Percentiles rank a stretch among this genome's conserved stretches.
Conservation (phyloP, 92 coral and sea anemone genomes). For the Ricordea florida region DNA sequence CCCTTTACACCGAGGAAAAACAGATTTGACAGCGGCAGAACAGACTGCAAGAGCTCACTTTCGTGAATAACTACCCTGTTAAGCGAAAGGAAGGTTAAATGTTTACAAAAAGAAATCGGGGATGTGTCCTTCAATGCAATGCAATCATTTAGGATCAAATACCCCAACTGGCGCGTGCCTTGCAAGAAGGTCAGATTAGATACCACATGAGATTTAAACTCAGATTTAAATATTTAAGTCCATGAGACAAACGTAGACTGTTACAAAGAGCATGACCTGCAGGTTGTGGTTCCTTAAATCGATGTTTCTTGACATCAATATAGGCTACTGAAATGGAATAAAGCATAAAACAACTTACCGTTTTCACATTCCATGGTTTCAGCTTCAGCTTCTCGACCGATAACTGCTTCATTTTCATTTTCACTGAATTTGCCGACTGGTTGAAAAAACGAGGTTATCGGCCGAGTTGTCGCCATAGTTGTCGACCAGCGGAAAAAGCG, state of each 20-base stretch:
- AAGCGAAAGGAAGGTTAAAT: conserved; percentile 39
- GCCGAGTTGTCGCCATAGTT: too few species aligned
- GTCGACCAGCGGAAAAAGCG: too few species aligned
- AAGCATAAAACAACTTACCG: too few species aligned
- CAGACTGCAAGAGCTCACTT: conserved; percentile 15
- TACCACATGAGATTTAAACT: conserved; percentile 32
- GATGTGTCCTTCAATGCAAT: conserved; percentile 42
- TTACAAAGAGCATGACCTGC: neutral
- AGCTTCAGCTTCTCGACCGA: too few species aligned
- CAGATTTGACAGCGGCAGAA: conserved; percentile 38
- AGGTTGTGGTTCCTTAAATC: neutral
- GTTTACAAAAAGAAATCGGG: conserved; percentile 34
- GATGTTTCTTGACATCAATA: too few species aligned
- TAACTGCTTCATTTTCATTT: too few species aligned
- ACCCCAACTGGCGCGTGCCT: conserved; percentile 30
- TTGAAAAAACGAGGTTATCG: too few species aligned
- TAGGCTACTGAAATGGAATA: too few species aligned
- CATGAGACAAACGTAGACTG: conserved; percentile 25
- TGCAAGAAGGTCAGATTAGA: conserved; percentile 22
- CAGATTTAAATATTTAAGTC: conserved; percentile 28
- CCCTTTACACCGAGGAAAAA: conserved; percentile 33
- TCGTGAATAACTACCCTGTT: conserved; percentile 34
- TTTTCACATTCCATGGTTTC: too few species aligned
- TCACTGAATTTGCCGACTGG: too few species aligned
- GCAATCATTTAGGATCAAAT: too few species aligned